Evolutionary conservation across 2,797 vertebrate genomes (phyloP), one percentile per base, ranked within the genome.

Genomic region (Lepidocolaptes lacrymiger): DNA sequence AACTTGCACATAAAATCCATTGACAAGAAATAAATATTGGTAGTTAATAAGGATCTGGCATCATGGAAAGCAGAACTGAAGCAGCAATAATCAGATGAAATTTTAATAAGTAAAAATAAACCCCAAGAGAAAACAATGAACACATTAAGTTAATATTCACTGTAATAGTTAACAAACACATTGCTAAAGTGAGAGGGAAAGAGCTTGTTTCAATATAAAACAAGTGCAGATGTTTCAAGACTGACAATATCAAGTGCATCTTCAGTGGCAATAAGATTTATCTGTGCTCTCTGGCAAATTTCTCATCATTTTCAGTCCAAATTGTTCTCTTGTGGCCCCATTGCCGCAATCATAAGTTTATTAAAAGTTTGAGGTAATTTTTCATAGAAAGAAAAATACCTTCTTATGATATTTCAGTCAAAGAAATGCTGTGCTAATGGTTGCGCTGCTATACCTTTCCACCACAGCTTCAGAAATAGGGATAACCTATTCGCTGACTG

Each of bases 91-190:
- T 27, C 68, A 68, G n/a, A 62, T 41, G 16, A 95, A 92, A 82
- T 49, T 66, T 7, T 72, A 89, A 23, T 28, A 85, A 84, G 37
- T 36, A 73, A 69, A 87, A 79, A 56, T 24, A 66, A 92, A 36
- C 13, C n/a, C 34, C 44, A 61, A 39, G 62, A 73, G 51, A 72
- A 72, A 44, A 73, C 63, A 79, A 55, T 26, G 56, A 92, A 54
- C 19, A 22, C 30, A 59, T 8, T 14, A 67, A 89, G 30, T 93
- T 79, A 91, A 85, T 54, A 80, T 68, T 83, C 86, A 62, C 49
- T 71, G 10, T 22, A 87, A 77, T 51, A 87, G 93, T 89, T 94
- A 95, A 87, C 30, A 84, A 89, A 54, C 13, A 55, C 19, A 68
- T 51, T 59, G 39, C 21, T 83, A 89, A 89, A 87, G 37, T 49